Evolutionary conservation across 2,888 invertebrate species (phyloP).

Genomic region (Lithophane semibrunnea): DNA sequence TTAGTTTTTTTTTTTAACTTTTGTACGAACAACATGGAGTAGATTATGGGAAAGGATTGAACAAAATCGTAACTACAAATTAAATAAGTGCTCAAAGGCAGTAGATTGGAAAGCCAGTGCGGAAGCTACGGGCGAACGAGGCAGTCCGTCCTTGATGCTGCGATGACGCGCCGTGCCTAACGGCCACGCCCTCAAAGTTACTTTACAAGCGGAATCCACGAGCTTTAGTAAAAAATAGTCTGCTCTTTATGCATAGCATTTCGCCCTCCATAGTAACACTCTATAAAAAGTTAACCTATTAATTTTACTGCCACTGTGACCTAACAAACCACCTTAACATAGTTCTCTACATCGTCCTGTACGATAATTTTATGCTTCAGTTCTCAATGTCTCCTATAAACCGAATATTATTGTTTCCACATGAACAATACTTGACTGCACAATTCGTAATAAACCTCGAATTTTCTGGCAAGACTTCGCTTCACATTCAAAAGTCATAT

Average conservation of each 20-base stretch:
- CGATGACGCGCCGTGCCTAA: conserved; percentile 56
- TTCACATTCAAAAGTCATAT: conserved; percentile 41
- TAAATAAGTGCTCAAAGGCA: conserved; percentile 38
- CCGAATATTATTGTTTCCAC: conserved; percentile 28
- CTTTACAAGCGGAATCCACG: conserved; percentile 22
- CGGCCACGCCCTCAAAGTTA: conserved; percentile 58
- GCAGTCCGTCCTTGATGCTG: conserved; percentile 56
- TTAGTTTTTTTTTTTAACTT: background rate
- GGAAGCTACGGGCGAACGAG: conserved; percentile 46
- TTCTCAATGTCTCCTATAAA: conserved; percentile 3
- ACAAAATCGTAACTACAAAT: conserved; percentile 23
- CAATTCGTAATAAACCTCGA: conserved; percentile 41
- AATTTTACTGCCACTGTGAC: conserved; percentile 1
- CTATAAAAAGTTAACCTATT: background rate
- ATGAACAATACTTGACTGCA: conserved; percentile 32
- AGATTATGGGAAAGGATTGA: conserved; percentile 12
- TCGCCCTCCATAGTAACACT: background rate
- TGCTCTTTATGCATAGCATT: background rate
- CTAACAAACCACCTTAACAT: background rate
- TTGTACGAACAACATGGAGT: background rate
- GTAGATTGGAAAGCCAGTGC: conserved; percentile 50
- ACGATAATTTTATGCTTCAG: conserved; percentile 24
- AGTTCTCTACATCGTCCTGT: background rate
- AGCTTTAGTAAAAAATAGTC: conserved; percentile 13
- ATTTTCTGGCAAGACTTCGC: conserved; percentile 42